phyloP scores from a whole-genome alignment of 1,140 invertebrate genomes.

The Condylostylus longicornis region DNA sequence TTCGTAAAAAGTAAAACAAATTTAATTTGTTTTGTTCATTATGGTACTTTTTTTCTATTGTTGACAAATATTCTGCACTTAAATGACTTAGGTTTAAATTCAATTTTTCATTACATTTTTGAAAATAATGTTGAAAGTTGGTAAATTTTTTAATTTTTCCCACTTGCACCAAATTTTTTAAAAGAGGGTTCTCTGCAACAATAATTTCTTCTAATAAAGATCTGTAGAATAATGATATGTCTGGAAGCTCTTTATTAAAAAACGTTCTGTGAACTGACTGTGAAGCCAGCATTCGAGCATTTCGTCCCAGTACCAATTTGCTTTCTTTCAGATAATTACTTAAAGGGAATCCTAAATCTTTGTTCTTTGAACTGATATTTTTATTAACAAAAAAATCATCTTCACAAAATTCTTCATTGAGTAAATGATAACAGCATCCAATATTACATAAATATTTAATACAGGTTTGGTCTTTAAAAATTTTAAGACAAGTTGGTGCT shows the following conservation, averaged over 20 bases:
- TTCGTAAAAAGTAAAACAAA: conserved; percentile 65
- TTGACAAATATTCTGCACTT: conserved; percentile 30
- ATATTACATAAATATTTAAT: conserved; percentile 58
- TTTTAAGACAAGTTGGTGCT: conserved; percentile 52
- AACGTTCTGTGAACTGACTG: conserved; percentile 55
- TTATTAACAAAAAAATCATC: conserved; percentile 24
- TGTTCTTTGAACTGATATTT: conserved; percentile 14
- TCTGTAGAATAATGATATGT: conserved; percentile 51
- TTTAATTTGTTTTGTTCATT: conserved; percentile 47
- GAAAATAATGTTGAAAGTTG: conserved; percentile 47
- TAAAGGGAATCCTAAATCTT: conserved; percentile 47
- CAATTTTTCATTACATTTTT: conserved; percentile 43
- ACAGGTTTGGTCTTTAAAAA: conserved; percentile 45
- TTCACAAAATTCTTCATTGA: conserved; percentile 44
- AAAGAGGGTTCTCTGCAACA: conserved; percentile 25
- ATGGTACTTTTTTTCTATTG: conserved; percentile 34
- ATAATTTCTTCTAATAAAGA: conserved; percentile 53
- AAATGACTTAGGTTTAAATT: conserved; percentile 20
- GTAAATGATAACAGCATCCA: conserved; percentile 80
- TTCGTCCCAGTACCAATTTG: conserved; percentile 47
- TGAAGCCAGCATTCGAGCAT: conserved; percentile 67
- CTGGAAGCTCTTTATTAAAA: conserved; percentile 38
- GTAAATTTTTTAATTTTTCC: conserved; percentile 35
- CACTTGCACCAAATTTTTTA: conserved; percentile 21
- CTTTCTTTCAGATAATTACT: conserved; percentile 42